phyloP scores from a whole-genome alignment of 2,797 vertebrate species.

The Schizopygopsis malacanthus region DNA sequence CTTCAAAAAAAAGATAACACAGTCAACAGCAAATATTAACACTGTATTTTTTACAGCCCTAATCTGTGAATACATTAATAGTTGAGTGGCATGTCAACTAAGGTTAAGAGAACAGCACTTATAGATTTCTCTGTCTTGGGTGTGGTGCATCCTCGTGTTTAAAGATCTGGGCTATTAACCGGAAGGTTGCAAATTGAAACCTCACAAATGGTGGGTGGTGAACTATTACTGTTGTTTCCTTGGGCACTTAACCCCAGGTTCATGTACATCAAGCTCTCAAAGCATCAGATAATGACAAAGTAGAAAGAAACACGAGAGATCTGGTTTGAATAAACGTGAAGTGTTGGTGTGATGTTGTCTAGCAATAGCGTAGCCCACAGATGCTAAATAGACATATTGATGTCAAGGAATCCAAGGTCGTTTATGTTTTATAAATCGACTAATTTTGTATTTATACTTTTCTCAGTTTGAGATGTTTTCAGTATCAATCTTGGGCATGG shows the following conservation, averaged over 20 bases:
- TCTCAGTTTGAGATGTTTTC: background rate
- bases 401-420: background rate
- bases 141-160: background rate
- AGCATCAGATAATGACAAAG: background rate
- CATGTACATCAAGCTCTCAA: background rate
- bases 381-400: background rate
- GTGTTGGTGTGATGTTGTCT: background rate
- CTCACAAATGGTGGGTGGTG: background rate
- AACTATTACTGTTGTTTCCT: background rate
- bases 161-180: background rate
- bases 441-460: background rate
- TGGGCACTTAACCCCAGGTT: constrained; percentile 8
- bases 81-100: background rate
- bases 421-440: background rate
- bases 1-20: background rate
- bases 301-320: background rate
- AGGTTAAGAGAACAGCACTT: background rate
- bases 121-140: background rate
- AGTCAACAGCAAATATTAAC: background rate
- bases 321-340: constrained; percentile 1
- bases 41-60: background rate
- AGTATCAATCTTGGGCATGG: background rate
- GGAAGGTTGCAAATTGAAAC: background rate
- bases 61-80: background rate
- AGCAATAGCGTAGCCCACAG: background rate